A percentile compares a stretch with the other conserved stretches of the same genome.
Conservation (phyloP, 2,113 vertebrate genomes). For the Mastomys natalensis region DNA sequence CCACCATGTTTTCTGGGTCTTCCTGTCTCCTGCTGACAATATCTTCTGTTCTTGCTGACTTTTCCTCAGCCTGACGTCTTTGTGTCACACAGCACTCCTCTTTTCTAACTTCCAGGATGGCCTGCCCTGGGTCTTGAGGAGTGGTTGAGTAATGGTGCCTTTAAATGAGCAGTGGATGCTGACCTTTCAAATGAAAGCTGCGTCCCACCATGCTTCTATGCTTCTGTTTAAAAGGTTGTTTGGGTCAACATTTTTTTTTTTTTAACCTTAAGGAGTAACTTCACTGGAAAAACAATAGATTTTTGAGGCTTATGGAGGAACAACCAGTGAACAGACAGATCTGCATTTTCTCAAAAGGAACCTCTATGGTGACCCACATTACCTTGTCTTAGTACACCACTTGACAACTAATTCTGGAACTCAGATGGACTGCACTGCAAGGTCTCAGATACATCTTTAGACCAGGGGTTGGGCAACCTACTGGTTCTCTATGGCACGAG, state of each 20-base stretch:
- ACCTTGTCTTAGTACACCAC: not conserved
- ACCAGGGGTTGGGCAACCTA: not conserved
- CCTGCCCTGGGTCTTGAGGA: not conserved
- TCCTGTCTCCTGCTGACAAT: not conserved
- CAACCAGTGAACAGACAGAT: not conserved
- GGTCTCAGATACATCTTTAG: not conserved
- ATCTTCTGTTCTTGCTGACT: not conserved
- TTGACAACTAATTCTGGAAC: not conserved
- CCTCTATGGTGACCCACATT: not conserved
- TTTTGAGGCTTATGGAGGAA: not conserved
- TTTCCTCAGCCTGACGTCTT: not conserved
- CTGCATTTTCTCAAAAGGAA: not conserved
- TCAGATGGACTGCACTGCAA: not conserved
- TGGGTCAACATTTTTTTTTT: not conserved
- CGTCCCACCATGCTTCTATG: not conserved
- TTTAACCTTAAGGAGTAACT: conserved; percentile 13
- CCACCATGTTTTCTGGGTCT: not conserved
- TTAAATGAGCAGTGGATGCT: not conserved
- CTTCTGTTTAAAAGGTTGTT: not conserved
- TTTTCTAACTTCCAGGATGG: not conserved
- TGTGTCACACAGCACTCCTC: not conserved
- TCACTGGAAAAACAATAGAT: not conserved
- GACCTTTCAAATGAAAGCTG: conserved; percentile 42
- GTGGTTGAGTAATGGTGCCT: not conserved
- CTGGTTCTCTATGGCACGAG: not conserved